Evolutionary conservation across 2,797 vertebrate species (phyloP).

Genomic region (Cossypha niveicapilla): DNA sequence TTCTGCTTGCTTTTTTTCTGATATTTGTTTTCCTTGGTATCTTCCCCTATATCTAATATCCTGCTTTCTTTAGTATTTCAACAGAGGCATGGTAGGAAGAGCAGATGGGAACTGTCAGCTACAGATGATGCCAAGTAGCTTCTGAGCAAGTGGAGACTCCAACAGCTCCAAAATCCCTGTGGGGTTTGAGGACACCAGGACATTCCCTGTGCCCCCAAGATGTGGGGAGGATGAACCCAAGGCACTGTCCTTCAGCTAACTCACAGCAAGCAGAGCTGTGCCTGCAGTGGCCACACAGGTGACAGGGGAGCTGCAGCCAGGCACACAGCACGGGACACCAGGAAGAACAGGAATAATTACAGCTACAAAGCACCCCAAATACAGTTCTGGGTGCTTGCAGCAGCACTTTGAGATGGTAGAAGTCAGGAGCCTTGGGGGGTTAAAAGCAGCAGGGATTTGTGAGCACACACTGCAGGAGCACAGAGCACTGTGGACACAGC

Average conservation of each 20-base stretch:
- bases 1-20: neutral
- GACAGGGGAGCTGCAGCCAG: neutral
- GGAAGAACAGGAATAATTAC: fast-evolving
- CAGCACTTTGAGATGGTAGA: fast-evolving
- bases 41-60: neutral
- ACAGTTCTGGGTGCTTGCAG: neutral
- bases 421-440: neutral
- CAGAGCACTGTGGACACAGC: neutral
- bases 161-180: neutral
- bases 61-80: neutral
- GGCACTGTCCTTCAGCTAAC: neutral
- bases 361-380: neutral
- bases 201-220: neutral
- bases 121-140: neutral
- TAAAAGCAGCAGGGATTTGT: neutral
- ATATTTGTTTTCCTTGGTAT: neutral
- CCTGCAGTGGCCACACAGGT: neutral
- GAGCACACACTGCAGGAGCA: neutral
- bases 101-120: slow-evolving; percentile 15
- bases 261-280: neutral
- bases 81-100: neutral
- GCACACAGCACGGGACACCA: fast-evolving
- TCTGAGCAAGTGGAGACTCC: neutral
- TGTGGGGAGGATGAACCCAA: neutral
- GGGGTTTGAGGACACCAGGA: neutral